Base-by-base conservation (phyloP, 2,113 vertebrate species). In the Hemichromis elongatus region DNA sequence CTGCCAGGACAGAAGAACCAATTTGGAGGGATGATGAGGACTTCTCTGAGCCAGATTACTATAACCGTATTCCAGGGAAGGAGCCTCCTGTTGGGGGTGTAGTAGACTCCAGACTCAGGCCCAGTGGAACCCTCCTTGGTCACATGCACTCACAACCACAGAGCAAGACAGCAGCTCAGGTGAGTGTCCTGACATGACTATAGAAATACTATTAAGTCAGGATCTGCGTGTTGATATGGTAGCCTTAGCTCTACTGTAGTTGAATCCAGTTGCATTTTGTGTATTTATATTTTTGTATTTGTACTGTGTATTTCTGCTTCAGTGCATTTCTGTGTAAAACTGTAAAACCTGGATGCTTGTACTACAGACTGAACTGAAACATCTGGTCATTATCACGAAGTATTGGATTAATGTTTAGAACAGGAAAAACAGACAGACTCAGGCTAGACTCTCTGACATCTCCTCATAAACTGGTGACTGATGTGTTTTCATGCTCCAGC, bases 1-100 rank as follows among this genome's bases (percentile, higher is more conserved):
- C 80, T 1, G 93, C 94, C 9, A 93, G 97, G 63, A 86, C 47
- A 0, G 98, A 99, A 37, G 97, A 98, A 26, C 95, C 96, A 0
- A 89, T 95, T 5, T 99, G 97, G 98, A 97, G 96, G 3, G 97
- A 97, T 0, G 97, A 99, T 0, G 98, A 99, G 1, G 96, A 91
- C 0, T 26, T 90, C 1, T 86, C 90, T 0, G 97, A 97, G 7
- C 99, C 98, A 0, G 93, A 97, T 78, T 99, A 99, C 91, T 99
- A 99, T 95, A 99, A 99, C 96, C 99, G 98, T 93, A 97, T 99
- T 89, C 99, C 98, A 0, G 99, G 99, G 7, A 99, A 99, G 90
- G 97, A 98, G 94, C 99, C 99, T 0, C 99, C 98, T 0, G 93
- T 87, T 0, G 99, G 99, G 0, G 98, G 98, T 1, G 81, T 99